phyloP scores from a whole-genome alignment of 23 tunicate genomes.

The Oikopleura vanhoeffeni region DNA sequence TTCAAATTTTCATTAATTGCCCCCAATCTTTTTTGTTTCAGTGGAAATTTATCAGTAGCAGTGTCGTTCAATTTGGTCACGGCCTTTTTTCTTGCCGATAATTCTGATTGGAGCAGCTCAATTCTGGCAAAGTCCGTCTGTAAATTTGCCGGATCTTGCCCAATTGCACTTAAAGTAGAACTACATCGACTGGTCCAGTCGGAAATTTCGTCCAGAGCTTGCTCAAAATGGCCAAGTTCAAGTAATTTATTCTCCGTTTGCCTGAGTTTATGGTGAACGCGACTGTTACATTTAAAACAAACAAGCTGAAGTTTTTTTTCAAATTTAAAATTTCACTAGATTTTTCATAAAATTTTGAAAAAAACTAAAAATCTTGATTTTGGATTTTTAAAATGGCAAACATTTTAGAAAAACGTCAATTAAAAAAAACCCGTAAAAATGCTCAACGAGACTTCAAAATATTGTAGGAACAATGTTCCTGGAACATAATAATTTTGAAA shows the following conservation, averaged over 20 bases:
- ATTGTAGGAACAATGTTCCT: no score
- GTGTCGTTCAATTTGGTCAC: background rate
- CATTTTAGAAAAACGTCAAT: no score
- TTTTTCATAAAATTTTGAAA: no score
- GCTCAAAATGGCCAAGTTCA: background rate
- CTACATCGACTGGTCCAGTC: slow-evolving; percentile 2
- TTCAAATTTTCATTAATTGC: background rate
- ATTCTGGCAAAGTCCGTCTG: slow-evolving; percentile 1
- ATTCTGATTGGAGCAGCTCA: background rate
- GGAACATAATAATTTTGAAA: no score
- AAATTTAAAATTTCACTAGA: no score
- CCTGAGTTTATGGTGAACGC: no score
- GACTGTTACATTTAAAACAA: no score
- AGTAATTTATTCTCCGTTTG: background rate
- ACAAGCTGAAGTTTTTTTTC: no score
- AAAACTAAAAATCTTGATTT: no score
- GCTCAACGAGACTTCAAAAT: no score
- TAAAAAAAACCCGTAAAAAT: no score
- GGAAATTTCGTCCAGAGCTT: background rate
- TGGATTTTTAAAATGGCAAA: no score
- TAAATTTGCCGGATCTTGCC: background rate
- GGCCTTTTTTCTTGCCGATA: background rate
- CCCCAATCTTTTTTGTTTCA: background rate
- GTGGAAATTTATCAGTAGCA: background rate
- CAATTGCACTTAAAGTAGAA: background rate